Conservation (phyloP, 2,888 invertebrate genomes). For the Augiades crinisus region DNA sequence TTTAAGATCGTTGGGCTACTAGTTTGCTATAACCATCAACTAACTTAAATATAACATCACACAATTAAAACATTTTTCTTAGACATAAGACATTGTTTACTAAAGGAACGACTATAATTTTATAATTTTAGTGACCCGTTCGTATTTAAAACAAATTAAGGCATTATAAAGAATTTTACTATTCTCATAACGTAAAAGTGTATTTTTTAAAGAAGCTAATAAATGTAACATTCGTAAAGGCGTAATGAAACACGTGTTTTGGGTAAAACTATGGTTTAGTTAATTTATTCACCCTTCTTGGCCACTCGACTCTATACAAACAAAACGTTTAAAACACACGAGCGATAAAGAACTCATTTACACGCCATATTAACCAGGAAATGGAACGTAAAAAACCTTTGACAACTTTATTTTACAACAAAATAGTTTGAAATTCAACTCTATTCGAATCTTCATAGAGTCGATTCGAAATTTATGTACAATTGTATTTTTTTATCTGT, state of each 20-base stretch:
- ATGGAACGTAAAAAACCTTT: conserved; percentile 65
- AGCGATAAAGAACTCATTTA: conserved; percentile 78
- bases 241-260: background rate
- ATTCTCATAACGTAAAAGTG: too few species aligned
- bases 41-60: too few species aligned
- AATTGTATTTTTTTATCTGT: conserved; percentile 32
- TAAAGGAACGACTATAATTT: too few species aligned
- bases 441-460: conserved; percentile 14
- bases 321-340: conserved; percentile 64
- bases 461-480: background rate
- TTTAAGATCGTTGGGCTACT: too few species aligned
- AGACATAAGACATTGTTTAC: too few species aligned
- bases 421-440: conserved; percentile 36
- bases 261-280: conserved; percentile 24
- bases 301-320: conserved; percentile 59
- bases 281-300: conserved; percentile 73
- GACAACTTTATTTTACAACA: conserved; percentile 38
- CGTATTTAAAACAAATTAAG: too few species aligned
- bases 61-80: too few species aligned
- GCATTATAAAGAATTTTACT: too few species aligned
- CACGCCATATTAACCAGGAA: conserved; percentile 74
- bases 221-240: too few species aligned
- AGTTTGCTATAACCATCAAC: too few species aligned
- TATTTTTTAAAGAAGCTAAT: too few species aligned
- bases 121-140: too few species aligned